These are phyloP conservation scores for Beaufortia kweichowensis DNA, from an alignment of 2,113 vertebrate genomes.

Conservation along the genomic window DNA sequence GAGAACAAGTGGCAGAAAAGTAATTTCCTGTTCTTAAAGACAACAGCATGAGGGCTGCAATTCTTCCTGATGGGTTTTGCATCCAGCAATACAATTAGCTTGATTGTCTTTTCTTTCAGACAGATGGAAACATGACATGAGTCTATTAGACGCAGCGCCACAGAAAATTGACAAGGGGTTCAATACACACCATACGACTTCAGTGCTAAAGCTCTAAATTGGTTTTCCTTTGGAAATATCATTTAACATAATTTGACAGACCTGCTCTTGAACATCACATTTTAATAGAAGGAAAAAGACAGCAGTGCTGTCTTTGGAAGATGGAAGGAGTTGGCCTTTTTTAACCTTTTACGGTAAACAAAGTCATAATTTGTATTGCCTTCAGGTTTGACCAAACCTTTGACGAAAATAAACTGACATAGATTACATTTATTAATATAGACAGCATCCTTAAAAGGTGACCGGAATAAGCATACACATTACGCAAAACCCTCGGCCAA, in stretches of 20 bases:
- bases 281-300: neutral
- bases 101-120: neutral
- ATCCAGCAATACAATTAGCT: neutral
- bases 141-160: neutral
- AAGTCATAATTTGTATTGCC: too few relatives aligned
- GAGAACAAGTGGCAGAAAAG: neutral
- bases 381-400: too few relatives aligned
- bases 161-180: neutral
- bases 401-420: too few relatives aligned
- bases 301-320: neutral
- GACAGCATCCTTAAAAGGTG: too few relatives aligned
- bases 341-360: neutral
- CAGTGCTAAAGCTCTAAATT: constrained; percentile 1
- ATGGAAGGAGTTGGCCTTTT: neutral
- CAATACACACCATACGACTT: neutral
- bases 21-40: neutral
- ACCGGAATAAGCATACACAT: neutral
- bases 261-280: constrained; percentile 1
- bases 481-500: neutral
- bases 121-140: neutral
- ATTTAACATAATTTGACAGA: constrained; percentile 17
- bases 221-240: constrained; percentile 8
- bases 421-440: too few relatives aligned
- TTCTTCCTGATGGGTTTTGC: neutral
- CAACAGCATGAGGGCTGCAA: neutral